Conservation (phyloP, 1,140 invertebrate species). For the Drosophila aff. region DNA sequence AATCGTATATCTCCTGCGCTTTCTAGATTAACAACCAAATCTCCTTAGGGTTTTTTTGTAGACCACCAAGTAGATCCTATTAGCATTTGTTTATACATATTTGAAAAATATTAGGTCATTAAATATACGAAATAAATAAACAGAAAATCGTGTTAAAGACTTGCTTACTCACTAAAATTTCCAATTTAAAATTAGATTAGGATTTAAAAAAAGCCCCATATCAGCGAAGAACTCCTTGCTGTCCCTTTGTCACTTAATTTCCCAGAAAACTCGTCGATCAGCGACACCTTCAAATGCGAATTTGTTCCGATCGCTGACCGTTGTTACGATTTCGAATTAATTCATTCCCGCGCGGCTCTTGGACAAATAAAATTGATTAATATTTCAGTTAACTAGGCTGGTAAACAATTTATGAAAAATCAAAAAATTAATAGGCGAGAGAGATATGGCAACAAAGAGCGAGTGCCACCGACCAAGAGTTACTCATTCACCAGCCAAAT, state of each 20-base stretch:
- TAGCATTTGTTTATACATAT: neutral
- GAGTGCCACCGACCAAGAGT: neutral
- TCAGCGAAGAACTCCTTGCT: neutral
- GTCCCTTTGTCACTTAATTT: neutral
- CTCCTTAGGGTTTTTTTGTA: neutral
- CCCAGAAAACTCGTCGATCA: neutral
- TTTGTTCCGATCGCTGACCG: neutral
- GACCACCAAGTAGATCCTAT: neutral
- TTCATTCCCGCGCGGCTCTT: neutral
- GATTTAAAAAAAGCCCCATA: neutral
- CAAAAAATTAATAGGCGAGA: neutral
- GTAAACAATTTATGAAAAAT: conserved; percentile 30
- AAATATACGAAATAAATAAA: neutral
- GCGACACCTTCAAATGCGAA: neutral
- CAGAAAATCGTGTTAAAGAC: neutral
- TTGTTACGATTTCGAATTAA: conserved; percentile 16
- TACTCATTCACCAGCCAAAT: conserved; percentile 11
- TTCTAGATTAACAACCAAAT: neutral
- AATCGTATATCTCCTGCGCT: neutral
- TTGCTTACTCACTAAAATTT: neutral
- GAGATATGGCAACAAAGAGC: neutral
- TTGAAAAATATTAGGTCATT: neutral
- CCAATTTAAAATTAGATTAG: neutral
- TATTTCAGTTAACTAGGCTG: conserved; percentile 3
- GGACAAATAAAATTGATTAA: conserved; percentile 15